Base-by-base conservation (phyloP, 2,113 vertebrate genomes). In the Gallinago undulata region DNA sequence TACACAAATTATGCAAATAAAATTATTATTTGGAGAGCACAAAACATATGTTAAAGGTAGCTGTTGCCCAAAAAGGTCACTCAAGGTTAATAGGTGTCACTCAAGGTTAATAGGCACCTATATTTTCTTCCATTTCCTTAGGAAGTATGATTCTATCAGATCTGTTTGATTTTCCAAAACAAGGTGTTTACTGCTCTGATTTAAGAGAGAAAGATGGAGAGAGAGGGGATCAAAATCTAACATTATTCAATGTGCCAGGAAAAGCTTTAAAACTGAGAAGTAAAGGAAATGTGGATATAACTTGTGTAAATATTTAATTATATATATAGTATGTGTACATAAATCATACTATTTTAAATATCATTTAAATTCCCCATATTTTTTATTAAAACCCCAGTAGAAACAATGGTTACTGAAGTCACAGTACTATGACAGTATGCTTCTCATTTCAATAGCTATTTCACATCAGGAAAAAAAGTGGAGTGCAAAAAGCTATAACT, bases 1-100 rank as follows among this genome's bases (percentile, higher is more conserved):
- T 74, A 86, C 39, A 74, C 35, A 94, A 77, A 92, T 68, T 76
- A 88, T 75, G 64, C 59, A 87, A 96, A 91, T 75, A 86, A 91
- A 93, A 83, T 53, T 75, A 66, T 48, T 63, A 79, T 84, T 84
- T 74, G 45, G 43, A 87, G 35, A 83, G n/a, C 17, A 82, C 1
- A 3, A 84, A 94, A 84, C 4, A 35, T 47, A 79, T 16, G 15
- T 48, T 85, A 90, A 85, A 84, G 17, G 55, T 75, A 81, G 79
- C 33, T 68, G 53, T 57, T 88, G 33, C 22, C 90, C 60, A 78
- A 43, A 90, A 90, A 81, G 51, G 35, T 94, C 35, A 80, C 35
- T 45, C 55, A 94, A 92, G 33, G 37, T 86, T 82, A 91, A 33
- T 2, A 85, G 57, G 55, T 35, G 39, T 33, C 86, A 60, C 88